Evolutionary conservation across 2,113 vertebrate genomes (phyloP), one percentile per base, ranked within the genome.

Genomic region (Cyrtonyx montezumae): DNA sequence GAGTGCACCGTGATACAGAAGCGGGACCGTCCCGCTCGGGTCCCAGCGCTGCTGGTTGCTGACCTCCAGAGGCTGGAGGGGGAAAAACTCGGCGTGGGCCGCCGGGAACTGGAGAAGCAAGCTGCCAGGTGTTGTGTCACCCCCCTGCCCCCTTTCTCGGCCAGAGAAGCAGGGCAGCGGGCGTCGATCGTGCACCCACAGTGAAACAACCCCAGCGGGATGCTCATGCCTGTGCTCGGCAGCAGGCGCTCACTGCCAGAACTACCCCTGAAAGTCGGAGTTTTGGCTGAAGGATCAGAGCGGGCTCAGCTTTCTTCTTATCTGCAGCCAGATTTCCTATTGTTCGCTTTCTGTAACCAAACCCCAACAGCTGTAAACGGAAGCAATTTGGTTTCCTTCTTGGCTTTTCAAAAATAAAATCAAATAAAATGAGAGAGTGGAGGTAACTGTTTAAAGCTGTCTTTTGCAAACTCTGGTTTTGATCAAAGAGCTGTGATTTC

Each of bases 61-160:
- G 95, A 95, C 95, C 92, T 88, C 90, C 90, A 94, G 90, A 95
- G 91, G 94, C 4, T 67, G 92, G 63, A 77, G 65, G 17, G 73
- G 30, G 92, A 74, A 95, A 87, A 91, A 68, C 71, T 85, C 9
- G 1, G 32, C 32, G 32, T n/a, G 56, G 32, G 56, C 56, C 19
- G 20, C 56, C 32, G 7, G 55, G 9, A 55, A 18, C 28, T 17
- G 30, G 55, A 30, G 32, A n/a, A 58, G 19, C 18, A 13, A 58
- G 12, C 56, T 45, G 37, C 46, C 63, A 0, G 0, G 13, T 71
- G 66, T 46, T 81, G 19, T 11, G 4, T 37, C 30, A 32, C 30
- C 53, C 28, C 17, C 9, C 9, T 32, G 55, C 12, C 55, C 25
- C 25, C 5, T 2, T 37, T 55, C 55, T 18, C 3, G 20, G 43